These are phyloP conservation scores for Ceratosolen fusciceps DNA, from an alignment of 1,140 invertebrate genomes.

Conservation along the genomic window DNA sequence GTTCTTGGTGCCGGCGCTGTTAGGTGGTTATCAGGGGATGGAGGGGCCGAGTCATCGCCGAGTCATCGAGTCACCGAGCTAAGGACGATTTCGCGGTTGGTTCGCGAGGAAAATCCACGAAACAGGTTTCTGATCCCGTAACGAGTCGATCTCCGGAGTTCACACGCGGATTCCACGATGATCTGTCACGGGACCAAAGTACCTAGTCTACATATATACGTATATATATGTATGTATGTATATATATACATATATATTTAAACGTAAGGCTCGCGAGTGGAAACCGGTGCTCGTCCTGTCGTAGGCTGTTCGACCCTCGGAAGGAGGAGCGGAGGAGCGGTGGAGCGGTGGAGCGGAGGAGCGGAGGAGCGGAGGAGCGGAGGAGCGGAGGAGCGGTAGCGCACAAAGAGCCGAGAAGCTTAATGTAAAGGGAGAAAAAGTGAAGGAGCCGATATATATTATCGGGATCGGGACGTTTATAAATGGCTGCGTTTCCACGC, in stretches of 20 bases:
- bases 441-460: constrained; percentile 65
- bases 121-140: constrained; percentile 47
- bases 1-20: too few relatives aligned
- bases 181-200: constrained; percentile 46
- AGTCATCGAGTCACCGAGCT: neutral
- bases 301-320: constrained; percentile 49
- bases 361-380: neutral
- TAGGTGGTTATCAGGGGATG: too few relatives aligned
- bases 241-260: too few relatives aligned
- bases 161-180: constrained; percentile 47
- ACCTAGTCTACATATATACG: constrained; percentile 28
- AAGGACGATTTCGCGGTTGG: neutral
- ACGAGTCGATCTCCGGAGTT: constrained; percentile 43
- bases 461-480: constrained; percentile 61
- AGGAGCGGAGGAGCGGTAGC: neutral
- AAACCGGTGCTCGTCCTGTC: constrained; percentile 23
- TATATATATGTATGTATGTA: too few relatives aligned
- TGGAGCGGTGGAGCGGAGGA: neutral
- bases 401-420: constrained; percentile 56
- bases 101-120: constrained; percentile 45
- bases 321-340: neutral
- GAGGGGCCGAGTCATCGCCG: constrained; percentile 26
- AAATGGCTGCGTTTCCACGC: constrained; percentile 53
- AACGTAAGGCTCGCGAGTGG: constrained; percentile 14
- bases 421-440: constrained; percentile 60